Conservation (phyloP, 2,888 invertebrate genomes). For the Resseliella maxima region DNA sequence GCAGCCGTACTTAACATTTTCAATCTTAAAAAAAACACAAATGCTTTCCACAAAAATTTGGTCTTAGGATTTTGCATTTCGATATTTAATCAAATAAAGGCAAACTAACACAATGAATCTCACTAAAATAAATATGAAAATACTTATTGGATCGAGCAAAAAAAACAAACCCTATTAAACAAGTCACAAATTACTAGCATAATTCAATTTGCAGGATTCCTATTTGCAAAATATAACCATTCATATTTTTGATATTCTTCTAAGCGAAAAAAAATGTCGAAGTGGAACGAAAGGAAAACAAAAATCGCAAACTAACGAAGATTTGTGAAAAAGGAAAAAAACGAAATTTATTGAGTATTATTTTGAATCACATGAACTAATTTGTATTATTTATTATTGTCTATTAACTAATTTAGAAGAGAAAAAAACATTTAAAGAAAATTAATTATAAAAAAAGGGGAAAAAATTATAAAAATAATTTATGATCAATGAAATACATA, state of each 20-base stretch:
- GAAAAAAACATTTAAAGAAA: neutral
- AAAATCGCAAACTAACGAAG: neutral
- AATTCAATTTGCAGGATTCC: neutral
- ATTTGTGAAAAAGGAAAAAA: neutral
- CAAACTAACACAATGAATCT: conserved; percentile 12
- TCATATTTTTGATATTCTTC: conserved; percentile 51
- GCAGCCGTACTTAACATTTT: neutral
- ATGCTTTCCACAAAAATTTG: neutral
- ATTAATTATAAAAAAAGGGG: neutral
- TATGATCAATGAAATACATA: neutral
- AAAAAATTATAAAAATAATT: neutral
- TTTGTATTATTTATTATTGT: neutral
- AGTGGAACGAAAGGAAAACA: neutral
- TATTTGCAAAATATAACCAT: conserved; percentile 10
- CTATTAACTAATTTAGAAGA: conserved; percentile 21
- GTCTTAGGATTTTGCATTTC: neutral
- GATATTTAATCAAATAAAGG: conserved; percentile 3
- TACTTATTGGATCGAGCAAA: neutral
- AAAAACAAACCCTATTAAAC: neutral
- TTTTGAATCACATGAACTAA: neutral
- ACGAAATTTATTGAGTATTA: neutral
- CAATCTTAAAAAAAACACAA: neutral
- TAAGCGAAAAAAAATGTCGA: neutral
- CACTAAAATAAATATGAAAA: neutral
- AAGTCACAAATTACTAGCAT: neutral